Evolutionary conservation across 2,888 invertebrate genomes (phyloP), one percentile per base, ranked within the genome.

Genomic region (Ormyrus pomaceus): DNA sequence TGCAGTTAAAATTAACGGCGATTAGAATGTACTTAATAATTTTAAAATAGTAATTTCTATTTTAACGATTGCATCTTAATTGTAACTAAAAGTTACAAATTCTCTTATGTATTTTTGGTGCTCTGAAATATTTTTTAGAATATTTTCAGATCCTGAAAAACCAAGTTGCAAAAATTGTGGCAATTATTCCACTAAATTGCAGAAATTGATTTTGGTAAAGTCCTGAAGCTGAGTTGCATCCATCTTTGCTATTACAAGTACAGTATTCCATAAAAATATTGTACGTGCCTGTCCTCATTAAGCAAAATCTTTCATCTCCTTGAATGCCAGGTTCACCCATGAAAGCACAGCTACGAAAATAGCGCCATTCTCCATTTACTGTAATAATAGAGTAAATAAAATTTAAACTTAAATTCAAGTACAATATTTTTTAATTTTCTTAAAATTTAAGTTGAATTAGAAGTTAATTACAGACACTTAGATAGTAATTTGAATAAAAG

Each of bases 261-360:
- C 98, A 98, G 87, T 96, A 97, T 91, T 98, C 98, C 92, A 97
- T 95, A 89, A 97, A 98, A 84, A 98, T 97, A 89, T 98, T 97
- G 91, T 96, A 97, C 0, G 96, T 96, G 34, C 97, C 97, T 0
- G 96, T 96, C 86, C 97, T 93, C 95, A 97, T 96, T 10, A 97
- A 91, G 85, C 98, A 98, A 91, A 96, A 97, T 75, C 98, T 92
- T 90, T 98, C 97, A 86, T 98, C 97, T 0, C 97, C 96, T 86
- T 93, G 94, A 70, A 98, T 96, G 0, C 98, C 98, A 0, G 97
- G 96, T 84, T 97, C 97, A 0, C 98, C 98, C 87, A 98, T 93
- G 87, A 95, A 97, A 0, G 97, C 98, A 91, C 98, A 98, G 87
- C 95, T 95, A 82, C 97, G 93, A 87, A 96, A 95, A 90, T 96